Conservation (phyloP, 2,888 invertebrate species). For the Acleris literana region DNA sequence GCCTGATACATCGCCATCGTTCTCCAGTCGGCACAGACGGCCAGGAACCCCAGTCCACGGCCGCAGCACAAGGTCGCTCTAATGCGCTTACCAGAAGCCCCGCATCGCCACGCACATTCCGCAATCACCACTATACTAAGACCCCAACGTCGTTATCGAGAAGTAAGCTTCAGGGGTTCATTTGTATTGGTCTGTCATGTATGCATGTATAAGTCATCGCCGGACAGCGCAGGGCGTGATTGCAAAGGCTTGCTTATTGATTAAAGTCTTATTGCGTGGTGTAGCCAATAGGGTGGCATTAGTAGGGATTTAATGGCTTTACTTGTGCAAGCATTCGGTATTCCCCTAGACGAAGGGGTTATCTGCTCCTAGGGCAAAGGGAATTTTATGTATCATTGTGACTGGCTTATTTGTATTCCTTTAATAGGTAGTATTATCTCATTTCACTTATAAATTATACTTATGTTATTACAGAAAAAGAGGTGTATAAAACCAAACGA, state of each 20-base stretch:
- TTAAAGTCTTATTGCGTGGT: constrained; percentile 14
- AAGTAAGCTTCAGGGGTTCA: not conserved
- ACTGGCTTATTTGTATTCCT: no score
- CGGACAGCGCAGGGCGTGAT: constrained; percentile 22
- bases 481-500: no score
- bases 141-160: not conserved
- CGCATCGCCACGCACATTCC: constrained; percentile 37
- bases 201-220: constrained; percentile 11
- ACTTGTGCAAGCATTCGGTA: not conserved
- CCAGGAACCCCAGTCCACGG: constrained; percentile 45
- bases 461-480: no score
- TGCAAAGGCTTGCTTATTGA: constrained; percentile 25
- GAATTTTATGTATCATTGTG: no score
- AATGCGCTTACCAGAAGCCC: constrained; percentile 66
- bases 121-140: constrained; percentile 13
- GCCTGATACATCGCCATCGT: not conserved
- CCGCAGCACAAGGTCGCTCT: constrained; percentile 41
- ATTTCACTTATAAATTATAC: no score
- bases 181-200: not conserved
- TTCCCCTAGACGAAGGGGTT: constrained; percentile 23
- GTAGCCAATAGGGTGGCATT: constrained; percentile 13
- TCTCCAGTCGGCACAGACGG: not conserved
- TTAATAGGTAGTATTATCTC: no score
- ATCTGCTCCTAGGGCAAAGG: not conserved
- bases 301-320: not conserved